Base-by-base conservation (phyloP, 1,140 invertebrate species). In the Drosophila bocqueti region DNA sequence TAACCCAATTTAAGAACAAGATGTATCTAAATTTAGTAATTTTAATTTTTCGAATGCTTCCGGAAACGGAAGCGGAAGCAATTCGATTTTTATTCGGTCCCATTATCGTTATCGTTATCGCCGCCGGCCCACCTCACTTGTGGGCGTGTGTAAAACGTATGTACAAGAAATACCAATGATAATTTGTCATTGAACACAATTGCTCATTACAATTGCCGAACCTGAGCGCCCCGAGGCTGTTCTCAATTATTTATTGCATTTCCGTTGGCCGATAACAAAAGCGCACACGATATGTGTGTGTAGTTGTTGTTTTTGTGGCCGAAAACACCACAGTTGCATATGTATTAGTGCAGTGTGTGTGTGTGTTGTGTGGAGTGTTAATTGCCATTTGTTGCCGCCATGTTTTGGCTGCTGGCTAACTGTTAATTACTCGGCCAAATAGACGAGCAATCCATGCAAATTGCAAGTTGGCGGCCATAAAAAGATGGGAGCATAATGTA, bases 181-280 rank as follows among this genome's bases (percentile, higher is more conserved):
- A 78, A 80, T 87, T 84, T 89, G 73, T 81, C 83, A 84, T 67
- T 73, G 54, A 86, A 73, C 76, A 73, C 75, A 71, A 68, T 86
- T 79, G 76, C 78, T 87, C 72, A 89, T 77, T 79, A 62, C 73
- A 66, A 63, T 65, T 60, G 38, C 49, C 66, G 62, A 73, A 57
- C 60, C 18, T 40, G 54, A 40, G 54, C 54, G 15, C 36, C 54
- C 54, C 59, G 46, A 55, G 62, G 63, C 50, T 65, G 55, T 50
- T 65, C 60, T 61, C 61, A 67, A 89, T 78, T 81, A 87, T 83
- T 87, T 77, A 87, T 83, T 87, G 84, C 83, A 83, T 81, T 89
- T 87, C 77, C 84, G 77, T 63, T 79, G 13, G 29, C 43, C 69
- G 81, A 83, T 83, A 83, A 86, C 64, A 57, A 46, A 36, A 57